Conservation (phyloP, 2,113 vertebrate species). For the Hydropotes inermis region DNA sequence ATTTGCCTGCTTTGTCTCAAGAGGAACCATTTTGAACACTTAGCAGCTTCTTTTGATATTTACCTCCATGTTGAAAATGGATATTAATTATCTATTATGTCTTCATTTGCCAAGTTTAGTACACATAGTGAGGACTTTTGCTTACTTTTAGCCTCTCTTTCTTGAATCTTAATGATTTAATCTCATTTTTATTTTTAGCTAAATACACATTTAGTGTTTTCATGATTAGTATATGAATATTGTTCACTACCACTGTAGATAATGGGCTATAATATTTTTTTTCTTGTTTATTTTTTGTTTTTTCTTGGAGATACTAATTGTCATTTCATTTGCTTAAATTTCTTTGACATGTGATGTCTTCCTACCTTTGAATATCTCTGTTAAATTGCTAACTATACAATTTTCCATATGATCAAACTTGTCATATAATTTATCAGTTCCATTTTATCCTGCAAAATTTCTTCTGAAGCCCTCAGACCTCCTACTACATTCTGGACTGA, state of each 20-base stretch:
- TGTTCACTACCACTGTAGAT: neutral
- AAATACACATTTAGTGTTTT: neutral
- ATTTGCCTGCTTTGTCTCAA: neutral
- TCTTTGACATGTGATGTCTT: neutral
- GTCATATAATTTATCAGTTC: constrained; percentile 5
- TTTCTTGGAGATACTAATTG: constrained; percentile 2
- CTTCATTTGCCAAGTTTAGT: neutral
- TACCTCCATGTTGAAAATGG: neutral
- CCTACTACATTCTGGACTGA: neutral
- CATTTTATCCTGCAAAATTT: constrained; percentile 44
- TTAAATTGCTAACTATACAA: constrained; percentile 11
- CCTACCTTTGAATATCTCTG: neutral
- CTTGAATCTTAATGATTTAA: neutral
- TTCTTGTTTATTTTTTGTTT: neutral
- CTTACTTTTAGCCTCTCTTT: neutral
- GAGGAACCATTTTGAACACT: neutral
- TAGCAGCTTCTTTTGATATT: neutral
- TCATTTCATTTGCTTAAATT: constrained; percentile 31
- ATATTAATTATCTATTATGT: constrained; percentile 5
- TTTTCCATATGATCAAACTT: constrained; percentile 34
- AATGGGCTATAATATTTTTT: neutral
- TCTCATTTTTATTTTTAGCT: constrained; percentile 35
- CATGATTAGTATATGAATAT: neutral
- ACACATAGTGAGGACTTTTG: neutral
- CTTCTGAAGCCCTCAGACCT: neutral